phyloP scores from a whole-genome alignment of 2,888 invertebrate genomes.

The Trichopria drosophilae region DNA sequence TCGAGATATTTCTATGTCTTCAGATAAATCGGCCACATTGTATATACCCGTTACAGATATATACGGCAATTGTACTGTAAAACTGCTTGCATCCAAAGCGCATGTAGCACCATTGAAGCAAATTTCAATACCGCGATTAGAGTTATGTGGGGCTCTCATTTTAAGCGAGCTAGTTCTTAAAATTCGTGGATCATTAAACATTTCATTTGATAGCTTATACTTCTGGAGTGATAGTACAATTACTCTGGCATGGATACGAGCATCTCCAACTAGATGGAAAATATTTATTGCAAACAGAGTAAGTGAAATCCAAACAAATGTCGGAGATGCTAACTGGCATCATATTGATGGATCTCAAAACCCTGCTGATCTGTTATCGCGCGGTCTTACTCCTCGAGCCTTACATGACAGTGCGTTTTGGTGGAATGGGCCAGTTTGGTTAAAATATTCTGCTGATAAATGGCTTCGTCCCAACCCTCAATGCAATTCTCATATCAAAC shows the following conservation, averaged over 20 bases:
- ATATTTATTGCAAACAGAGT: not conserved
- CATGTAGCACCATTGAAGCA: constrained; percentile 8
- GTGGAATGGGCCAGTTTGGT: constrained; percentile 1
- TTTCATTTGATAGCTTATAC: not conserved
- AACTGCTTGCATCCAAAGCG: constrained; percentile 32
- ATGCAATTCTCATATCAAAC: not conserved
- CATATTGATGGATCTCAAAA: not conserved
- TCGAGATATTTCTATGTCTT: too few relatives aligned
- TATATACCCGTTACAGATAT: too few relatives aligned
- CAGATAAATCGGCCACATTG: too few relatives aligned
- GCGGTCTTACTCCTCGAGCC: too few relatives aligned
- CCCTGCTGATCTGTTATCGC: too few relatives aligned
- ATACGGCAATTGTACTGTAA: not conserved
- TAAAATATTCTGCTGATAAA: not conserved
- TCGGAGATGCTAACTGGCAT: not conserved
- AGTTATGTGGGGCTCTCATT: too few relatives aligned
- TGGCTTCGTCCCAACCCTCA: not conserved
- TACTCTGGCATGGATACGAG: not conserved
- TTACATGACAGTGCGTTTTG: not conserved
- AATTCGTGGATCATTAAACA: not conserved
- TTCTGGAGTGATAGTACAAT: constrained; percentile 3
- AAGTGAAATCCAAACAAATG: not conserved
- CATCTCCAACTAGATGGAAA: too few relatives aligned
- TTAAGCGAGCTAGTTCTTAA: too few relatives aligned
- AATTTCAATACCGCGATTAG: not conserved